These are phyloP conservation scores for Scomberomorus guttatus DNA, from an alignment of 2,797 vertebrate species.

Conservation along the genomic window DNA sequence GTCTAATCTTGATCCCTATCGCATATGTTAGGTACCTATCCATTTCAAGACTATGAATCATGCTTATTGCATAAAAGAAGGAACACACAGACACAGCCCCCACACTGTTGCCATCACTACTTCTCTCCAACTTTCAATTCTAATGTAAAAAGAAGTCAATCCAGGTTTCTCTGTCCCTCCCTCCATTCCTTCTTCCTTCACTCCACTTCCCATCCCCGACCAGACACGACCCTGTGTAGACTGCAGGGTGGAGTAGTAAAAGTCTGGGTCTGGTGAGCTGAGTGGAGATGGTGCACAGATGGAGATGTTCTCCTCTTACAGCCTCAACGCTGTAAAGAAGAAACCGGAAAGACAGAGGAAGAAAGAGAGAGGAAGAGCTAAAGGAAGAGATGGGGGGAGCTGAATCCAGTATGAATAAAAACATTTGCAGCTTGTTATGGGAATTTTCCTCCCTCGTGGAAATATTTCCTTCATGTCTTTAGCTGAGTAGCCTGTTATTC, in stretches of 20 bases:
- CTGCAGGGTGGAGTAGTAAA: constrained; percentile 63
- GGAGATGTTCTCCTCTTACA: constrained; percentile 78
- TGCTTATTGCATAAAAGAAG: constrained; percentile 13
- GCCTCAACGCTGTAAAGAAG: constrained; percentile 46
- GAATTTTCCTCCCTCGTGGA: constrained; percentile 84
- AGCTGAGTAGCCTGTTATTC: constrained; percentile 47
- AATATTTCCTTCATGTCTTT: constrained; percentile 76
- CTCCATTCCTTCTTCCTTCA: constrained; percentile 19
- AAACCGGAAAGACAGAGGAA: constrained; percentile 46
- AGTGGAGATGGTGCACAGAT: constrained; percentile 76
- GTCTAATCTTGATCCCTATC: constrained; percentile 58
- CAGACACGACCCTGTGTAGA: constrained; percentile 67
- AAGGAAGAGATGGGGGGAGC: constrained; percentile 8
- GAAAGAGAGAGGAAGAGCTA: constrained; percentile 21
- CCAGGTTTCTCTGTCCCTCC: constrained; percentile 27
- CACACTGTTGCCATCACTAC: background rate
- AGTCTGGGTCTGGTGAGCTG: constrained; percentile 54
- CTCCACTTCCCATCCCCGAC: constrained; percentile 44
- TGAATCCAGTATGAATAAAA: constrained; percentile 63
- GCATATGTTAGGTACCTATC: constrained; percentile 52
- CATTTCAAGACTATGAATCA: constrained; percentile 49
- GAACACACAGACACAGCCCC: constrained; percentile 18
- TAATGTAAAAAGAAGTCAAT: constrained; percentile 38
- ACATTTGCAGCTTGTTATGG: constrained; percentile 81
- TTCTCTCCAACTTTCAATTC: constrained; percentile 26